Percentiles rank a stretch among this genome's conserved stretches.
Evolutionary conservation across 2,888 invertebrate genomes (phyloP).

Genomic region (Chymomyza caudatula): DNA sequence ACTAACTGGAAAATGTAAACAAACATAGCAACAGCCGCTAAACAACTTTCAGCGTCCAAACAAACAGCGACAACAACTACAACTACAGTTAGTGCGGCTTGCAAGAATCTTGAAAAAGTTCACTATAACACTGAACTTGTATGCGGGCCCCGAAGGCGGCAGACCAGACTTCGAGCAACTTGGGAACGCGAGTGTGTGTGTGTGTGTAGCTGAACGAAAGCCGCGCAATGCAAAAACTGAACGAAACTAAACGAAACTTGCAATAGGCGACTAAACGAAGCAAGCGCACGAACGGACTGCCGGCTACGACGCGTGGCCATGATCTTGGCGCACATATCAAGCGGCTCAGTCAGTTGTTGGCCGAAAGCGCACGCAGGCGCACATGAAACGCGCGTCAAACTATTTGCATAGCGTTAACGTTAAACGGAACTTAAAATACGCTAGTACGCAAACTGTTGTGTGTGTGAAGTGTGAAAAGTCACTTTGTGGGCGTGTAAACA

Average conservation of each 20-base stretch:
- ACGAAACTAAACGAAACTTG: conserved; percentile 29
- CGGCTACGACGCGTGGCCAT: conserved; percentile 38
- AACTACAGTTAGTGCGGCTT: conserved; percentile 54
- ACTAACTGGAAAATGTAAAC: conserved; percentile 66
- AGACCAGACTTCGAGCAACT: neutral
- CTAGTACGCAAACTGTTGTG: neutral
- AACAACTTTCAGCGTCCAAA: conserved; percentile 51
- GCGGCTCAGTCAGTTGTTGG: conserved; percentile 56
- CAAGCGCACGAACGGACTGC: neutral
- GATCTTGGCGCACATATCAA: conserved; percentile 52
- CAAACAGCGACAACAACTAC: conserved; percentile 15
- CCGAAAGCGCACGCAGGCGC: conserved; percentile 67
- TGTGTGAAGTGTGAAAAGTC: neutral
- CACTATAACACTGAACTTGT: conserved; percentile 35
- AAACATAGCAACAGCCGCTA: conserved; percentile 36
- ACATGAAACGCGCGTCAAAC: conserved; percentile 35
- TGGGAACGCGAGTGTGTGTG: neutral
- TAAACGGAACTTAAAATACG: neutral
- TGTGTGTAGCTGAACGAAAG: conserved; percentile 41
- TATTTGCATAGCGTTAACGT: neutral
- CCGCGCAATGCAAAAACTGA: conserved; percentile 26
- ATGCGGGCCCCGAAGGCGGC: neutral
- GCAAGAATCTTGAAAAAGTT: conserved; percentile 43
- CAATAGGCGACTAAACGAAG: neutral
- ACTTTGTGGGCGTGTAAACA: neutral